phyloP scores from a whole-genome alignment of 2,113 vertebrate species.

The Benitochromis conjunctus region DNA sequence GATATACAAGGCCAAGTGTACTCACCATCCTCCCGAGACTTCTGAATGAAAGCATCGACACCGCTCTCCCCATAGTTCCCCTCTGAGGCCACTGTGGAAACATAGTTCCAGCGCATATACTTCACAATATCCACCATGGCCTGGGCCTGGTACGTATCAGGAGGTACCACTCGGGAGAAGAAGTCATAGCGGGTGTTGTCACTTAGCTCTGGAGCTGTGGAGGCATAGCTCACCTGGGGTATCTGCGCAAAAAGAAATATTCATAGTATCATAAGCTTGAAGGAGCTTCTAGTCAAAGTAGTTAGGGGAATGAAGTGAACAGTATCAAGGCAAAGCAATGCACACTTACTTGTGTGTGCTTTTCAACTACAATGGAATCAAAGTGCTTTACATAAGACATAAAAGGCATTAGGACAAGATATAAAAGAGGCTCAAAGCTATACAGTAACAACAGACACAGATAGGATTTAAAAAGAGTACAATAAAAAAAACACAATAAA shows the following conservation, averaged over 20 bases:
- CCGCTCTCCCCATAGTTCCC: constrained; percentile 98
- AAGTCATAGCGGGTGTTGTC: constrained; percentile 98
- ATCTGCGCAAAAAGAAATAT: constrained; percentile 78
- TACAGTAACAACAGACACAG: neutral
- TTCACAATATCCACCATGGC: constrained; percentile 98
- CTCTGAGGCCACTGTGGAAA: constrained; percentile 92
- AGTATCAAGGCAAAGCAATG: neutral
- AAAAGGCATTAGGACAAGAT: neutral
- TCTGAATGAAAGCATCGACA: constrained; percentile 94
- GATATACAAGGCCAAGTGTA: neutral
- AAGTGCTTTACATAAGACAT: neutral
- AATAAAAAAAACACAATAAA: neutral
- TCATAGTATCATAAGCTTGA: neutral
- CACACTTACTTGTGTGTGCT: neutral
- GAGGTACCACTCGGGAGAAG: constrained; percentile 96
- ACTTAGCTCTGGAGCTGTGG: constrained; percentile 94
- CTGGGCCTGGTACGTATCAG: constrained; percentile 97
- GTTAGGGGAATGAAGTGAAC: neutral
- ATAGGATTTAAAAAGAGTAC: neutral
- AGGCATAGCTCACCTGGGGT: constrained; percentile 99
- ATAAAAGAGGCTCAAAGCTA: neutral
- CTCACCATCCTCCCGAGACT: constrained; percentile 94
- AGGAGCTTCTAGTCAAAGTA: neutral
- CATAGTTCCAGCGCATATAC: constrained; percentile 92
- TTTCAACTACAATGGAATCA: neutral